Evolutionary conservation across 2,113 vertebrate species (phyloP).

Genomic region (Melierax canorus): DNA sequence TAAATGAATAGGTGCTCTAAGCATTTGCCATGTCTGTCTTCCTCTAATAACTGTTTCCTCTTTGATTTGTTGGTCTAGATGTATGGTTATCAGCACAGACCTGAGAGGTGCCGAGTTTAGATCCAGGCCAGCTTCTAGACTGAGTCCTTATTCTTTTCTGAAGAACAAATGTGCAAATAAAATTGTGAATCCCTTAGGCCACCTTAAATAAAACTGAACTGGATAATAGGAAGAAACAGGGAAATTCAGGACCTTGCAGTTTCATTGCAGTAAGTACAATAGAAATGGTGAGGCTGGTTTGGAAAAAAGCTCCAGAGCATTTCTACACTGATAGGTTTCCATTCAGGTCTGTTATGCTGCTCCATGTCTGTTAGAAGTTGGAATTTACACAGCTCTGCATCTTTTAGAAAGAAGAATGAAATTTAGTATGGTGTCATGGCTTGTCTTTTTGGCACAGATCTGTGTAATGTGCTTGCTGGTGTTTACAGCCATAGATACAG

Average conservation of each 20-base stretch:
- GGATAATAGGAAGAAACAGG: neutral
- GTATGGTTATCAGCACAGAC: neutral
- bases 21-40: neutral
- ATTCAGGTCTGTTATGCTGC: neutral
- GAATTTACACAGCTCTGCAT: neutral
- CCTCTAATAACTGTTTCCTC: neutral
- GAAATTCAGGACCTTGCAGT: neutral
- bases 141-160: neutral
- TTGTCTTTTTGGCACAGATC: neutral
- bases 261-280: neutral
- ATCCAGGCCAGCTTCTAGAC: neutral
- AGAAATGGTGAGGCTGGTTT: neutral
- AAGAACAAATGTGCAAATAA: neutral
- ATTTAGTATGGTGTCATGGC: neutral
- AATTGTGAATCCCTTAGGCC: neutral
- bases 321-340: neutral
- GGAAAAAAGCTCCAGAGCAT: neutral
- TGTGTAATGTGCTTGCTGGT: neutral
- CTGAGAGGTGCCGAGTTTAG: neutral
- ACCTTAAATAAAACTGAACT: neutral
- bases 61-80: neutral
- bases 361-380: neutral
- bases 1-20: neutral
- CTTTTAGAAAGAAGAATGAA: neutral
- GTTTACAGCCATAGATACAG: neutral